A percentile compares a stretch with the other conserved stretches of the same genome.
Evolutionary conservation across 2,888 invertebrate species (phyloP).

Genomic region (Alloscopus bannaensis): DNA sequence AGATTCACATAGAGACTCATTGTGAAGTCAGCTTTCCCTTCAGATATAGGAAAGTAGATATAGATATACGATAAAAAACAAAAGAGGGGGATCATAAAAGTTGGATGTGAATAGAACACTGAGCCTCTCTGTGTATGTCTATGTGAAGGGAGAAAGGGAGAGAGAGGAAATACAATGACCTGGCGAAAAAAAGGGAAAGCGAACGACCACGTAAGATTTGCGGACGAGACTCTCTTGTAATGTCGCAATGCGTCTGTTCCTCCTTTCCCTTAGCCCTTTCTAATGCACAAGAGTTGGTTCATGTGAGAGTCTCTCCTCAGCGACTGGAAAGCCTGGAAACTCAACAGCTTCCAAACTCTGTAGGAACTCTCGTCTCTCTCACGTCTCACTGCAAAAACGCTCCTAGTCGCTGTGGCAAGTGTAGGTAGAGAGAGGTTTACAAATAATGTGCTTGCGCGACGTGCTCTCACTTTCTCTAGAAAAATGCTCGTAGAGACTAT

Average conservation of each 20-base stretch:
- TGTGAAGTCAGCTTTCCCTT: no score
- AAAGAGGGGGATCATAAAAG: not conserved
- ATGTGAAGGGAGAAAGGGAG: conserved; percentile 2
- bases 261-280: conserved; percentile 20
- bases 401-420: no score
- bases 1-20: no score
- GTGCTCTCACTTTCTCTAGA: conserved; percentile 13
- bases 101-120: not conserved
- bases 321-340: no score
- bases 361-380: no score
- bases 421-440: conserved; percentile 4
- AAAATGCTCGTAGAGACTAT: no score
- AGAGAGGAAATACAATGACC: conserved; percentile 35
- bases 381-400: no score
- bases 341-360: no score
- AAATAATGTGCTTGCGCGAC: conserved; percentile 31
- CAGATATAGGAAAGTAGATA: no score
- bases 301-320: no score
- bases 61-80: not conserved
- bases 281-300: no score
- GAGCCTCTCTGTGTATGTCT: no score
- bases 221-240: conserved; percentile 66
- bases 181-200: conserved; percentile 19
- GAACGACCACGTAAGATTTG: conserved; percentile 58
- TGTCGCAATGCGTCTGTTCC: conserved; percentile 73